phyloP scores from a whole-genome alignment of 1,140 invertebrate genomes.

The Macrobrachium nipponense region DNA sequence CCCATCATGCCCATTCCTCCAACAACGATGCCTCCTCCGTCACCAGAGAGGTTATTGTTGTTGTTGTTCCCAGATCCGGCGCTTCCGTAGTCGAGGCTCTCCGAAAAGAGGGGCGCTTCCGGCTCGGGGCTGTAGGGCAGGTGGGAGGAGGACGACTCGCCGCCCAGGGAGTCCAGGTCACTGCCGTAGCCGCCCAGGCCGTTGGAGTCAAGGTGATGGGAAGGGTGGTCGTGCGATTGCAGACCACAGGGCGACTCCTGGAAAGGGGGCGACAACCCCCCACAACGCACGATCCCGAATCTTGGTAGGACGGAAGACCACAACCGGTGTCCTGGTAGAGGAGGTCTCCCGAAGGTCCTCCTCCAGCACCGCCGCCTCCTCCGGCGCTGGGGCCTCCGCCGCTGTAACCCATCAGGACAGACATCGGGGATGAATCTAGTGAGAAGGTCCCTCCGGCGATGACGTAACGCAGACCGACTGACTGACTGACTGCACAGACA shows the following conservation, averaged over 20 bases:
- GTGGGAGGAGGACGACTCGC: slow-evolving; percentile 2
- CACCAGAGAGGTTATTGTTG: slow-evolving; percentile 17
- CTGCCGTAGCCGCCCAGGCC: slow-evolving; percentile 12
- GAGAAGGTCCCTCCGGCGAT: too few species aligned
- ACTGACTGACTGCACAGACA: too few species aligned
- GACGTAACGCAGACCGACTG: too few species aligned
- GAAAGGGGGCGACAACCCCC: slow-evolving; percentile 3
- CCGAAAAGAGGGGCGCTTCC: slow-evolving; percentile 7
- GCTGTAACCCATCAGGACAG: slow-evolving; percentile 43
- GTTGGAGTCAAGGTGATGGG: not conserved
- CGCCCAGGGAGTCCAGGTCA: slow-evolving; percentile 27
- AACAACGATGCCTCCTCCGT: not conserved
- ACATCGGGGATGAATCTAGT: slow-evolving; percentile 11
- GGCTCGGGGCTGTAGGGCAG: slow-evolving; percentile 30
- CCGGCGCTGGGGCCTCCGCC: slow-evolving; percentile 20
- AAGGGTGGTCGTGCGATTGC: not conserved
- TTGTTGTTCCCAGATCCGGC: not conserved
- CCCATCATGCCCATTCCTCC: not conserved
- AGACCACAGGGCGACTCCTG: slow-evolving; percentile 26
- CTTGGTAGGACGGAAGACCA: slow-evolving; percentile 27
- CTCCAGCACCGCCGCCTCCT: not conserved
- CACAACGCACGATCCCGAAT: not conserved
- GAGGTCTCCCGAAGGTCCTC: not conserved
- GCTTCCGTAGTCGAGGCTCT: not conserved
- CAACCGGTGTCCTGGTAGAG: slow-evolving; percentile 22